Conservation (phyloP, 1,140 invertebrate genomes). For the Listronotus oregonensis region DNA sequence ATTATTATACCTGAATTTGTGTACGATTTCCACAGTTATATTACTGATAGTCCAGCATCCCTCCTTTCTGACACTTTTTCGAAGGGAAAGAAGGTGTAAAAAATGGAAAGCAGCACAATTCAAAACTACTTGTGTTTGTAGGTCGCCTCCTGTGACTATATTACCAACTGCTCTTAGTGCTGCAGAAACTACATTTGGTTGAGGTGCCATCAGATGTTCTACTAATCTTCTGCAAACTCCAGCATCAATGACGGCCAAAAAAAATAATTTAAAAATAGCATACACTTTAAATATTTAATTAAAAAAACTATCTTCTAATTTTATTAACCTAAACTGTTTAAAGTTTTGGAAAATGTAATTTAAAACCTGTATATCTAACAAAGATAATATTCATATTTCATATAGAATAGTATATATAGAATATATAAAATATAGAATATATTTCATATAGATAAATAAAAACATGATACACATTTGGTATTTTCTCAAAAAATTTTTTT, state of each 20-base stretch:
- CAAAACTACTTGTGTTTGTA: constrained; percentile 93
- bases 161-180: constrained; percentile 95
- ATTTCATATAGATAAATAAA: too few relatives aligned
- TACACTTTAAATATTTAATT: too few relatives aligned
- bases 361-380: too few relatives aligned
- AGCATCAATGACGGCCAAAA: constrained; percentile 93
- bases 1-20: constrained; percentile 78
- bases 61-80: constrained; percentile 89
- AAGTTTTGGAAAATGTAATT: too few relatives aligned
- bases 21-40: constrained; percentile 95
- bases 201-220: constrained; percentile 89
- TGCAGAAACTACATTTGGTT: constrained; percentile 92
- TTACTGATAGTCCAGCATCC: constrained; percentile 99
- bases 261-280: too few relatives aligned
- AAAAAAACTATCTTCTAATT: too few relatives aligned
- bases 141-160: constrained; percentile 97
- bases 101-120: constrained; percentile 90
- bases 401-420: too few relatives aligned
- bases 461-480: too few relatives aligned
- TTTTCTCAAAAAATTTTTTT: too few relatives aligned
- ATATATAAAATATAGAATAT: too few relatives aligned
- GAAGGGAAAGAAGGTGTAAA: constrained; percentile 76
- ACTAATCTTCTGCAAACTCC: constrained; percentile 93
- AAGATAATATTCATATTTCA: too few relatives aligned
- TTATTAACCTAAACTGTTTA: too few relatives aligned